Percentiles rank a stretch among this genome's conserved stretches.
Conservation (phyloP, 2,888 invertebrate genomes). For the Mellilla xanthometata region DNA sequence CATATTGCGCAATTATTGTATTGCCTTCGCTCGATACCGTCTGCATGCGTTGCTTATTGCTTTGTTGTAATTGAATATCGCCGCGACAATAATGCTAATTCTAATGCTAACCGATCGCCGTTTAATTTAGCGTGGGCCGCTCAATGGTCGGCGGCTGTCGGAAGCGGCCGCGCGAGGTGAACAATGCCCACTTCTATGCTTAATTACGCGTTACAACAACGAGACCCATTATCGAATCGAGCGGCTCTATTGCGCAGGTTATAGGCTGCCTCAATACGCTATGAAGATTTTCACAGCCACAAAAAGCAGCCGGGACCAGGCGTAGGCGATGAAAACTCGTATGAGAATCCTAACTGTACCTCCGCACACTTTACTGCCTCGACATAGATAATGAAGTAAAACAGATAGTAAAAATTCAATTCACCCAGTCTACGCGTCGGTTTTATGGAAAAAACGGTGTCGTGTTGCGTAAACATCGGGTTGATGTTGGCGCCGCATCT, state of each 20-base stretch:
- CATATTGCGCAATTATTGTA: constrained; percentile 54
- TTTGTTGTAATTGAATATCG: constrained; percentile 45
- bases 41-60: constrained; percentile 32
- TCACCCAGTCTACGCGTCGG: constrained; percentile 44
- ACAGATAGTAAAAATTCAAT: constrained; percentile 67
- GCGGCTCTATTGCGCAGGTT: constrained; percentile 28
- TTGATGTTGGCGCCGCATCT: constrained; percentile 49
- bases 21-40: constrained; percentile 32
- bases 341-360: constrained; percentile 74
- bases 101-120: constrained; percentile 58
- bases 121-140: constrained; percentile 61
- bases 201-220: constrained; percentile 41
- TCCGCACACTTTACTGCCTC: constrained; percentile 46
- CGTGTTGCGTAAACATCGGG: constrained; percentile 45
- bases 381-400: constrained; percentile 54
- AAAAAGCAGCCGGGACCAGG: constrained; percentile 35
- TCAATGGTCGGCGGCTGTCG: constrained; percentile 58
- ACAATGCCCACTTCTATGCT: constrained; percentile 40
- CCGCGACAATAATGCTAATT: constrained; percentile 45
- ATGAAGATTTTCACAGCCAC: constrained; percentile 33
- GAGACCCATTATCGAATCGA: constrained; percentile 37
- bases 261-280: constrained; percentile 15
- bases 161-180: constrained; percentile 45
- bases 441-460: constrained; percentile 51
- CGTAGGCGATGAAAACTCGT: constrained; percentile 45